phyloP scores from a whole-genome alignment of 2,888 invertebrate genomes.

The Cataglyphis livida region DNA sequence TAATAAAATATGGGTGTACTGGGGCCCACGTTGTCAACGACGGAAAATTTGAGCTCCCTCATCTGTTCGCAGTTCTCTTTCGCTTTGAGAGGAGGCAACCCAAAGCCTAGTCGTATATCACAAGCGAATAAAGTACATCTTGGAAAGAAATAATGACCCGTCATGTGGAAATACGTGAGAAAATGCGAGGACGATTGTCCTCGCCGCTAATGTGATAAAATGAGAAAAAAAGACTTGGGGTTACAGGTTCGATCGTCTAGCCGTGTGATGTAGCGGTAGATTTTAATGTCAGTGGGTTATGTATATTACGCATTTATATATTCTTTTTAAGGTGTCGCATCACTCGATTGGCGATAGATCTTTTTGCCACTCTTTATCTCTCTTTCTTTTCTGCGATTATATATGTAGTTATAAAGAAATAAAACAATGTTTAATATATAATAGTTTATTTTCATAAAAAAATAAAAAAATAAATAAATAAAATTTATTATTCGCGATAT shows the following conservation, averaged over 20 bases:
- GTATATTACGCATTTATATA: not conserved
- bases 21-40: constrained; percentile 27
- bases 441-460: not conserved
- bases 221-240: constrained; percentile 28
- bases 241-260: constrained; percentile 32
- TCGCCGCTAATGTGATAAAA: constrained; percentile 20
- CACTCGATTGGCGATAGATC: constrained; percentile 52
- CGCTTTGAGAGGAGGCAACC: constrained; percentile 52
- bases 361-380: not conserved
- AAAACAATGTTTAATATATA: not conserved
- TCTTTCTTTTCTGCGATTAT: not conserved
- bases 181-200: constrained; percentile 67
- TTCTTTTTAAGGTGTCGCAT: constrained; percentile 18
- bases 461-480: too few species aligned
- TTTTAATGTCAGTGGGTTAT: constrained; percentile 72
- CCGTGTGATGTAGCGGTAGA: constrained; percentile 27
- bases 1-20: constrained; percentile 78
- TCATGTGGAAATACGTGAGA: constrained; percentile 72
- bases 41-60: constrained; percentile 6
- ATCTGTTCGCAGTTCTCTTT: constrained; percentile 35
- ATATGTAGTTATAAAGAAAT: not conserved
- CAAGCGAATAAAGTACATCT: constrained; percentile 61
- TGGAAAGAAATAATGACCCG: constrained; percentile 64
- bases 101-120: constrained; percentile 69
- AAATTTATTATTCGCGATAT: not conserved